Evolutionary conservation across 2,113 vertebrate species (phyloP).

Genomic region (Sapayoa aenigma): DNA sequence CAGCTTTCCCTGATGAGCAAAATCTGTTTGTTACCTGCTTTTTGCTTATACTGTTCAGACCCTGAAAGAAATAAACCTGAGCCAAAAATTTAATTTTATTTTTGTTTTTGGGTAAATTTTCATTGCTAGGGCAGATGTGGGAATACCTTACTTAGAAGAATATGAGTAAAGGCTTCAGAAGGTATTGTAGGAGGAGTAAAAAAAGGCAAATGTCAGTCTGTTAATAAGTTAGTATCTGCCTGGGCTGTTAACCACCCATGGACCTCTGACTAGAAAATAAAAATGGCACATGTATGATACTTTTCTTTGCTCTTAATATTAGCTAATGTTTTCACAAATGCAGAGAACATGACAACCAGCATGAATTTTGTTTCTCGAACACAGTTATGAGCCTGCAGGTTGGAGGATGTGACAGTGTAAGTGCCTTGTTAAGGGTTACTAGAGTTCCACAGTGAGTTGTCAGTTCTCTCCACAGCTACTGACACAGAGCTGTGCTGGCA

Average conservation of each 20-base stretch:
- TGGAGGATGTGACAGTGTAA: neutral
- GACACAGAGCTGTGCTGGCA: neutral
- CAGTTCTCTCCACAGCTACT: neutral
- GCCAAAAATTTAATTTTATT: neutral
- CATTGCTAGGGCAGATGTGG: neutral
- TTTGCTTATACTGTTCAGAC: neutral
- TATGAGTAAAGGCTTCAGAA: neutral
- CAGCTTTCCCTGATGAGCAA: neutral
- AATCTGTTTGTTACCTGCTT: neutral
- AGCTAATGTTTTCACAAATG: neutral
- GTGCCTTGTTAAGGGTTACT: neutral
- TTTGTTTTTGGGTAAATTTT: neutral
- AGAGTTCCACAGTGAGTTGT: accelerated
- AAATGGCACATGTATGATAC: neutral
- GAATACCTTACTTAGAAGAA: neutral
- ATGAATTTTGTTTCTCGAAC: neutral
- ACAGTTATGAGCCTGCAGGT: accelerated
- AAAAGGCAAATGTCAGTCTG: neutral
- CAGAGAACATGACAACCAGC: neutral
- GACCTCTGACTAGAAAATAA: neutral
- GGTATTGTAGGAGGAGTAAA: neutral
- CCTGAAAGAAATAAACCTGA: neutral
- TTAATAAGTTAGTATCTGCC: neutral
- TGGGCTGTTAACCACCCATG: neutral
- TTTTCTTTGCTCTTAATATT: neutral